Conservation (phyloP, 2,113 vertebrate species). For the Geococcyx californianus region DNA sequence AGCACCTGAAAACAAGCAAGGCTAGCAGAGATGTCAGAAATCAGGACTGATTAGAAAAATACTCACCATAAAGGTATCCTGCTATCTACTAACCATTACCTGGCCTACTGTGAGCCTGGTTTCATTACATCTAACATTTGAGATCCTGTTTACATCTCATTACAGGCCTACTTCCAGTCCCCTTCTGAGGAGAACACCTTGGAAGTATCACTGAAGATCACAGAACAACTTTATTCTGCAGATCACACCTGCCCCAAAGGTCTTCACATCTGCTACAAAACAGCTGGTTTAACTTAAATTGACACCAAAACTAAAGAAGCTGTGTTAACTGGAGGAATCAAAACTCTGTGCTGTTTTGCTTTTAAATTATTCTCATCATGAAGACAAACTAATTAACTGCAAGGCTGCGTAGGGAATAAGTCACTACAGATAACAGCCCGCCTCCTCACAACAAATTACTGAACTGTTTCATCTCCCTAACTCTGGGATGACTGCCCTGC, state of each 20-base stretch:
- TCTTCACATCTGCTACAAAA: background rate
- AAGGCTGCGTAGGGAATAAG: background rate
- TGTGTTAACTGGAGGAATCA: background rate
- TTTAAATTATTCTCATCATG: background rate
- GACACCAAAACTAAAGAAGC: background rate
- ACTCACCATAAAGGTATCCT: background rate
- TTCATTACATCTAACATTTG: background rate
- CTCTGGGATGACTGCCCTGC: background rate
- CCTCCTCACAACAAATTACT: background rate
- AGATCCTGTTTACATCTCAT: background rate
- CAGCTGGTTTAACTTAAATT: background rate
- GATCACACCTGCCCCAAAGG: background rate
- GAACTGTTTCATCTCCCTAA: background rate
- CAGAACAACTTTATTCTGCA: fast-evolving
- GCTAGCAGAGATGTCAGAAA: background rate
- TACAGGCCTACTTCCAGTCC: background rate
- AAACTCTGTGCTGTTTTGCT: background rate
- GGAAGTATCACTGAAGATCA: background rate
- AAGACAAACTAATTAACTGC: constrained; percentile 32
- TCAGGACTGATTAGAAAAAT: background rate
- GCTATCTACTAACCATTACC: background rate
- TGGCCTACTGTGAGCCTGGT: background rate
- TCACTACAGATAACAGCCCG: background rate
- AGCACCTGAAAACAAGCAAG: background rate
- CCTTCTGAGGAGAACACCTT: background rate